Evolutionary conservation across 2,888 invertebrate species (phyloP), one percentile per base, ranked within the genome.

Genomic region (Hipparchia semele): DNA sequence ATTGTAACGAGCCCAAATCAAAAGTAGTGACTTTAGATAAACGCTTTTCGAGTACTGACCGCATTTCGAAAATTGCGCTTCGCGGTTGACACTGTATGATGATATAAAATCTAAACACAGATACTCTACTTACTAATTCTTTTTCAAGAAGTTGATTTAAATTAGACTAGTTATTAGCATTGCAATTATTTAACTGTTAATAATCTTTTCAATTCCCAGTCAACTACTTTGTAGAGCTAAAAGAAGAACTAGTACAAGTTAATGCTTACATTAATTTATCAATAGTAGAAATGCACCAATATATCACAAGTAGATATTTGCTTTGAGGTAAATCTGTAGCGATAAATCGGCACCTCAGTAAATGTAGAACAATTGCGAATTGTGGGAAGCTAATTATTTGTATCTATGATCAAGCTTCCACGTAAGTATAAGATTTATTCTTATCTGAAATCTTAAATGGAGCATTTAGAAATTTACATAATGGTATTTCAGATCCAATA

Each of bases 331-430:
- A 66, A 67, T 69, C 62, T 53, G 23, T 13, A 69, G 49, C 46
- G 56, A 73, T 75, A 73, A 68, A 23, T 71, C 54, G 49, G 67
- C 73, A 77, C 75, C 75, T 76, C 74, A 77, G 78, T 79, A 79
- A 80, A 79, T 77, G 79, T 78, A 77, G 76, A 78, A 79, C 80
- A 80, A 80, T 79, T 80, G 78, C 76, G 71, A 79, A 77, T 77
- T 74, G 73, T 77, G 75, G 78, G 75, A 79, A 79, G 78, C 79
- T 79, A 80, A 80, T 79, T 79, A 78, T 73, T 73, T 72, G 76
- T 79, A 79, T 80, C 80, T 79, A 53, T 74, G 75, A 80, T 80
- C 78, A 71, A 71, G 77, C 77, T 77, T 77, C 75, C 74, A 74
- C 74, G 72, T 73, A 23, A 23, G 23, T 23, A 68, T 71, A 71